These are phyloP conservation scores for Bradypodion ventrale DNA, from an alignment of 2,797 vertebrate species.

Conservation along the genomic window DNA sequence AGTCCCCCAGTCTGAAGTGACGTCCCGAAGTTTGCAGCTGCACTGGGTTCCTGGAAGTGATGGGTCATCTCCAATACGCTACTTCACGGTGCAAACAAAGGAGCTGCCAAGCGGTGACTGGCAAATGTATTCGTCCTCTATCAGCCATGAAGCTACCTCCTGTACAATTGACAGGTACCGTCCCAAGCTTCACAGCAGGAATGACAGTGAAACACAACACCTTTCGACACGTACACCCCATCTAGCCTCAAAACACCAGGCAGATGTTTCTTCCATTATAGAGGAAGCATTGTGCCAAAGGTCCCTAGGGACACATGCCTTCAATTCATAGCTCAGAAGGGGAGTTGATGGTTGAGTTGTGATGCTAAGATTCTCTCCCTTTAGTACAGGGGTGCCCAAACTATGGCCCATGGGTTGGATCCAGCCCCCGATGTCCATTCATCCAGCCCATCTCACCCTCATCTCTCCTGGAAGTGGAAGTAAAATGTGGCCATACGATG, in stretches of 20 bases:
- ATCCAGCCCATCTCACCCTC: too few species aligned
- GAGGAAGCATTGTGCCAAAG: neutral
- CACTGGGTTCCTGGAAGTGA: conserved; percentile 88
- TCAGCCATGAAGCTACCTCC: conserved; percentile 86
- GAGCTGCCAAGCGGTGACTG: conserved; percentile 85
- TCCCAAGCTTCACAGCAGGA: neutral
- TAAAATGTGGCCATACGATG: too few species aligned
- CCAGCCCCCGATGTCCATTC: too few species aligned
- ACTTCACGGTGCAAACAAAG: conserved; percentile 87
- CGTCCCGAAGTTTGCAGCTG: conserved; percentile 82
- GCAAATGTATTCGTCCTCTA: conserved; percentile 84
- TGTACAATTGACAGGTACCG: conserved; percentile 84
- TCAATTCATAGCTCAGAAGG: neutral
- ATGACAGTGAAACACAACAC: rapidly evolving
- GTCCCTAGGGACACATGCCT: too few species aligned
- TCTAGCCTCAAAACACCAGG: conserved; percentile 5
- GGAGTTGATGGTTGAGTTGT: neutral
- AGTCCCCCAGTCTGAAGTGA: conserved; percentile 85
- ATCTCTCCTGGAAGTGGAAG: too few species aligned
- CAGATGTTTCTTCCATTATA: conserved; percentile 1
- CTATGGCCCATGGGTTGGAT: too few species aligned
- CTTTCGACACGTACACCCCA: neutral
- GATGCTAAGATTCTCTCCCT: neutral
- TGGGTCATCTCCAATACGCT: conserved; percentile 89
- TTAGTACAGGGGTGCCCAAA: too few species aligned